Evolutionary conservation across 2,113 vertebrate genomes (phyloP).

Genomic region (Chamaea fasciata): DNA sequence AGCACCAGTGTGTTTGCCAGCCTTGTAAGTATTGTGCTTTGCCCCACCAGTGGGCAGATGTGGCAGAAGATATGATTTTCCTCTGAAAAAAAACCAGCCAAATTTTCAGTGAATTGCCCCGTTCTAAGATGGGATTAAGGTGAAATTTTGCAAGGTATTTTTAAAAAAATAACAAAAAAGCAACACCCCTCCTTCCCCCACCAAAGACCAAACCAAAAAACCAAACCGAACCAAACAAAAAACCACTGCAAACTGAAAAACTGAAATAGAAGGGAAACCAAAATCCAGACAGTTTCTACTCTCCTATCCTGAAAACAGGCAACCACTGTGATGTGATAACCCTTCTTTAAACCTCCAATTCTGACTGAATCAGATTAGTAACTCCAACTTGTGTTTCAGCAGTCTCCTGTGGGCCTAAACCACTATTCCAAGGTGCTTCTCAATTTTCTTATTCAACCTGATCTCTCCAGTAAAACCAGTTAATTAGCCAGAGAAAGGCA

Average conservation of each 20-base stretch:
- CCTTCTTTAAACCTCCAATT: neutral
- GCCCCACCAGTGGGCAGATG: neutral
- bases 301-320: neutral
- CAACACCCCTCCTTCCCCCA: accelerated
- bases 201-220: neutral
- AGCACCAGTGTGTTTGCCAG: neutral
- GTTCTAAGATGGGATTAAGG: neutral
- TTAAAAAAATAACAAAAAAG: neutral
- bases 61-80: neutral
- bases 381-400: neutral
- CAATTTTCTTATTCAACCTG: neutral
- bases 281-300: neutral
- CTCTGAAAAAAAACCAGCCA: accelerated
- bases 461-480: neutral
- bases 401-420: neutral
- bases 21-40: neutral
- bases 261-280: neutral
- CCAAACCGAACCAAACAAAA: neutral
- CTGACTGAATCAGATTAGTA: neutral
- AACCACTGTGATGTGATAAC: neutral
- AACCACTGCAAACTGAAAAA: neutral
- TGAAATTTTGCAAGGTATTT: neutral
- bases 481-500: neutral
- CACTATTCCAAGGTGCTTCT: neutral
- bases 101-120: neutral